Percentiles rank a stretch among this genome's conserved stretches.
Conservation (phyloP, 30 jellyfish, hydroid and myxozoan genomes). For the Hydra vulgaris region DNA sequence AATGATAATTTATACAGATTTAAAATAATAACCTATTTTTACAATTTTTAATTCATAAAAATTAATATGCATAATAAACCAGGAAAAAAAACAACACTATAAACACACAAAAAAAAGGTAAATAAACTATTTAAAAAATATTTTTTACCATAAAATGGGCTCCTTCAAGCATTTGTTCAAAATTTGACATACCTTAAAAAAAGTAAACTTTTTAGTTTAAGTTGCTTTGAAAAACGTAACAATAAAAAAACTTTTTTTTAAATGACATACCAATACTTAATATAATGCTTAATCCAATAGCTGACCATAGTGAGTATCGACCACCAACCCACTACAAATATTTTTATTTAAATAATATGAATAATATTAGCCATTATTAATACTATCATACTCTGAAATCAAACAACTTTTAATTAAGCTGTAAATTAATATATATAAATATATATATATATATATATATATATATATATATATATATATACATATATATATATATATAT, state of each 20-base stretch:
- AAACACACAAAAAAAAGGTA: background rate
- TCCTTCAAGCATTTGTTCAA: constrained; percentile 78
- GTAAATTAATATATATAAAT: background rate
- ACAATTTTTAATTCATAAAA: too few species aligned
- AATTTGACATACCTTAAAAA: constrained; percentile 84
- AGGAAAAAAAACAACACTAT: too few species aligned
- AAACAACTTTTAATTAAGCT: background rate
- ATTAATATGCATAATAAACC: too few species aligned
- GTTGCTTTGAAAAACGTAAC: background rate
- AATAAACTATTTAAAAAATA: background rate
- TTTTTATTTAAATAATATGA: background rate
- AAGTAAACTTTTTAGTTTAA: background rate
- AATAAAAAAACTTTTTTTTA: too few species aligned
- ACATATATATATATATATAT: too few species aligned
- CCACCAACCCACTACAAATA: constrained; percentile 99
- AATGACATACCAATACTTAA: constrained; percentile 44
- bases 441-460: background rate
- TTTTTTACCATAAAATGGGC: constrained; percentile 88
- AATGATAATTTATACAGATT: too few species aligned
- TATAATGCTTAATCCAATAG: constrained; percentile 95
- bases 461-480: too few species aligned
- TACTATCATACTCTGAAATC: background rate
- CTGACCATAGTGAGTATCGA: constrained; percentile 99
- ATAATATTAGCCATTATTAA: too few species aligned
- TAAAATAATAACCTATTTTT: too few species aligned